phyloP scores from a whole-genome alignment of 1,140 invertebrate species.

The Sinonovacula constricta region DNA sequence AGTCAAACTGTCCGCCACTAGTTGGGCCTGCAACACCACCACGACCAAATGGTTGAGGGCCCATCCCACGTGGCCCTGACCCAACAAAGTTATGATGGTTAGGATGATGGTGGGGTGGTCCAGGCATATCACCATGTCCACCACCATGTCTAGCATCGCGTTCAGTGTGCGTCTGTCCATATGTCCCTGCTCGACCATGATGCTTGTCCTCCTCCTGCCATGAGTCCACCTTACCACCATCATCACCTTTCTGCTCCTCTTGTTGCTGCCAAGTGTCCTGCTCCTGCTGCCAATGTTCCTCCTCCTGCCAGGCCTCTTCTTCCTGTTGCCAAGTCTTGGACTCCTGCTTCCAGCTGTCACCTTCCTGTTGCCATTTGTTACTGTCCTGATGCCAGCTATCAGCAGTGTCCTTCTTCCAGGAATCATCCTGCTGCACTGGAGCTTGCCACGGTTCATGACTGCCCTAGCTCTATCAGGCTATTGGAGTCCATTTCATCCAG shows the following conservation, averaged over 20 bases:
- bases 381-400: not conserved
- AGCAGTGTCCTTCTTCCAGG: not conserved
- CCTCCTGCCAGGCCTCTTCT: not conserved
- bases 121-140: not conserved
- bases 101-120: not conserved
- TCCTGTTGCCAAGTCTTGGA: not conserved
- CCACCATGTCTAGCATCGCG: not conserved
- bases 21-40: too few species aligned
- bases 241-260: too few species aligned
- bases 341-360: not conserved
- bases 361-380: not conserved
- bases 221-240: too few species aligned
- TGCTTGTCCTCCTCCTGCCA: too few species aligned
- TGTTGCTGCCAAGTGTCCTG: too few species aligned
- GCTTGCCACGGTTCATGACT: not conserved
- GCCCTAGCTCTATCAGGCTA: not conserved
- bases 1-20: too few species aligned
- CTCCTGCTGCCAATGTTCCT: too few species aligned
- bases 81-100: not conserved
- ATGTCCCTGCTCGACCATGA: too few species aligned
- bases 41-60: not conserved
- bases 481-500: conserved; percentile 27
- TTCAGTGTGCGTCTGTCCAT: too few species aligned
- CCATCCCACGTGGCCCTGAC: conserved; percentile 14
- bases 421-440: not conserved